These are phyloP conservation scores for Panagrolaimus sp. DNA, from an alignment of 1,140 invertebrate genomes.

Conservation along the genomic window DNA sequence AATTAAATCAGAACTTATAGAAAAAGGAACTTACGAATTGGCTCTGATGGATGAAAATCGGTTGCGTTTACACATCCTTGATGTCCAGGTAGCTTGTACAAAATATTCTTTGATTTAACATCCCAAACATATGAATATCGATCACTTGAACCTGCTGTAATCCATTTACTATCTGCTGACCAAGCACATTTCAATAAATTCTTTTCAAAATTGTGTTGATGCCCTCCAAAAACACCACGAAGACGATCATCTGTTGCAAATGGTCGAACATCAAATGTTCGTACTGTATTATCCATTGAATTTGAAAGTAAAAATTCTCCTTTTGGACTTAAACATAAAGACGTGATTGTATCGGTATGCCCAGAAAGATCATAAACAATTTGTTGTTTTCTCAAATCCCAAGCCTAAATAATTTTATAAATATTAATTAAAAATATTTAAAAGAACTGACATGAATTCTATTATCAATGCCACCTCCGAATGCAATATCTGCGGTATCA, in stretches of 20 bases:
- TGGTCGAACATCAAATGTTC: slow-evolving; percentile 71
- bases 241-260: slow-evolving; percentile 79
- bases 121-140: slow-evolving; percentile 95
- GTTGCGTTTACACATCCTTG: slow-evolving; percentile 93
- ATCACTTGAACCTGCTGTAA: slow-evolving; percentile 86
- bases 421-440: slow-evolving; percentile 2
- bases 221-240: slow-evolving; percentile 83
- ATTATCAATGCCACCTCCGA: slow-evolving; percentile 91
- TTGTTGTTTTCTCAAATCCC: slow-evolving; percentile 88
- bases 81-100: slow-evolving; percentile 96
- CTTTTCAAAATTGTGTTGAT: slow-evolving; percentile 97
- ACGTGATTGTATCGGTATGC: slow-evolving; percentile 91
- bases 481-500: slow-evolving; percentile 83
- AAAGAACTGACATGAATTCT: slow-evolving; percentile 75
- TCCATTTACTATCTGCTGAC: slow-evolving; percentile 75
- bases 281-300: slow-evolving; percentile 86
- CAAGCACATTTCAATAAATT: slow-evolving; percentile 80
- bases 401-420: slow-evolving; percentile 66
- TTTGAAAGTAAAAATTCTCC: slow-evolving; percentile 89
- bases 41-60: slow-evolving; percentile 89
- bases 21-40: slow-evolving; percentile 69
- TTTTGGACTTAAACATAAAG: slow-evolving; percentile 82
- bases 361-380: slow-evolving; percentile 76
- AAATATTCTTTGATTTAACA: slow-evolving; percentile 75
- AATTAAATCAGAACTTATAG: slow-evolving; percentile 3